These are phyloP conservation scores for Drosophila sechellia DNA, from an alignment of 1,140 invertebrate genomes.

Conservation along the genomic window DNA sequence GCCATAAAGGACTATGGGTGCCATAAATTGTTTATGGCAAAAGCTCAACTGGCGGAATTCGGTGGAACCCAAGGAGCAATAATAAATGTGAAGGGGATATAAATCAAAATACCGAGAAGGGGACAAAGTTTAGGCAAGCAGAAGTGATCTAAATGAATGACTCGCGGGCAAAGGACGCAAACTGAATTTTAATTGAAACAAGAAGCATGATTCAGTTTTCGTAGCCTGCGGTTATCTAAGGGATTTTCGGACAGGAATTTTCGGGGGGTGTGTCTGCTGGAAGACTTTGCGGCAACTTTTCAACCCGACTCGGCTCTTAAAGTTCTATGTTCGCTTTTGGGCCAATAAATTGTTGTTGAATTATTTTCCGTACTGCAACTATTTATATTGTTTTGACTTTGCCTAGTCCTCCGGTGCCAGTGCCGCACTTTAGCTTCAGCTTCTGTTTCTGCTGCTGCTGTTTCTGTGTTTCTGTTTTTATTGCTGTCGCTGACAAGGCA, in stretches of 20 bases:
- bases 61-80: background rate
- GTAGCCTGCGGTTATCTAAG: slow-evolving; percentile 20
- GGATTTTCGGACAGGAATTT: background rate
- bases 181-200: slow-evolving; percentile 64
- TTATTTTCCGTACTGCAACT: slow-evolving; percentile 40
- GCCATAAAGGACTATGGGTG: background rate
- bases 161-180: slow-evolving; percentile 35
- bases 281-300: slow-evolving; percentile 12
- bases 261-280: background rate
- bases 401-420: slow-evolving; percentile 9
- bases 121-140: slow-evolving; percentile 30
- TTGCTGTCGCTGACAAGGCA: slow-evolving; percentile 44
- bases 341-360: slow-evolving; percentile 51
- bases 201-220: slow-evolving; percentile 51
- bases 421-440: background rate
- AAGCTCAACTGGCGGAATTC: slow-evolving; percentile 7
- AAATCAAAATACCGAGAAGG: background rate
- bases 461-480: slow-evolving; percentile 21
- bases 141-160: slow-evolving; percentile 58
- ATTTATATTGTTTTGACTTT: slow-evolving; percentile 52
- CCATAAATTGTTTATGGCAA: slow-evolving; percentile 22
- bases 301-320: slow-evolving; percentile 8
- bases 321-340: slow-evolving; percentile 21
- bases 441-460: background rate
- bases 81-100: background rate